Conservation (phyloP, 2,113 vertebrate genomes). For the Hippolais icterina region DNA sequence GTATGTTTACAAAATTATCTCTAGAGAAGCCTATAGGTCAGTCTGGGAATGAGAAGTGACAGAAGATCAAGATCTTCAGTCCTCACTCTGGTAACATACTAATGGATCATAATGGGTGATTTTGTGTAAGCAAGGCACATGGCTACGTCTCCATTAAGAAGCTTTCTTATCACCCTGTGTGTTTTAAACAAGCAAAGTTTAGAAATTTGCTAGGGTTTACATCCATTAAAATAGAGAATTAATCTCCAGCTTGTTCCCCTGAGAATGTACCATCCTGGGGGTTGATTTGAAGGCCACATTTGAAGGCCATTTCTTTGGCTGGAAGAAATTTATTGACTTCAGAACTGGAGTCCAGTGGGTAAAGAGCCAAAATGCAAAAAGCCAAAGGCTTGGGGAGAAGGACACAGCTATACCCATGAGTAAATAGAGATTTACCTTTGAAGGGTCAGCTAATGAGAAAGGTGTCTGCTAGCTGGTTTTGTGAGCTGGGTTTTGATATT, state of each 20-base stretch:
- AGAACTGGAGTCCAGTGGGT: neutral
- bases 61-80: constrained; percentile 13
- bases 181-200: neutral
- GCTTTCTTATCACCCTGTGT: neutral
- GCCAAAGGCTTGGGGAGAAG: neutral
- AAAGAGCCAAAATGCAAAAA: neutral
- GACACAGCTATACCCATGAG: neutral
- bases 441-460: neutral
- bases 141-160: neutral
- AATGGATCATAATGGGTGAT: constrained; percentile 29
- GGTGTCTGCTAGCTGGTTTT: neutral
- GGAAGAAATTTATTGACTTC: neutral
- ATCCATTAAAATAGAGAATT: constrained; percentile 1
- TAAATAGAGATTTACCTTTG: neutral
- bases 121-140: neutral
- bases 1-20: constrained; percentile 36
- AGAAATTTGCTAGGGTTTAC: neutral
- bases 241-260: neutral
- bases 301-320: neutral
- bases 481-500: neutral
- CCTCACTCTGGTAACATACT: neutral
- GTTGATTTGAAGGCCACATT: neutral
- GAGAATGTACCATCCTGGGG: neutral
- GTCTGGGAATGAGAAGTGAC: constrained; percentile 24
- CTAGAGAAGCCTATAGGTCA: neutral